Evolutionary conservation across 2,888 invertebrate genomes (phyloP).

Genomic region (Melangyna quadrimaculata): DNA sequence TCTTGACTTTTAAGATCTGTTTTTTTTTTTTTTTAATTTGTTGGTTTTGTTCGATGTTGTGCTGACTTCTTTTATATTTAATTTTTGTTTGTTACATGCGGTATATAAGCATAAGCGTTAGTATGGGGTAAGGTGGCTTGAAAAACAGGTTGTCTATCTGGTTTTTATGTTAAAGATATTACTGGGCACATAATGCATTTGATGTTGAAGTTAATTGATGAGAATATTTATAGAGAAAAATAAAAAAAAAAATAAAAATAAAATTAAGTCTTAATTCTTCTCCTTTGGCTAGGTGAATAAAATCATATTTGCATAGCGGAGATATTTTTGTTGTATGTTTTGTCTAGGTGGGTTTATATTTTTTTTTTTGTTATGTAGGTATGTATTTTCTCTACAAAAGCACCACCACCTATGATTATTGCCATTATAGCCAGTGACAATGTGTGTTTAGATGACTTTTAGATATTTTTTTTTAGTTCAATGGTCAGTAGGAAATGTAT

Average conservation of each 20-base stretch:
- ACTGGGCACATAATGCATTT: slow-evolving; percentile 25
- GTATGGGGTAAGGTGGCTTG: slow-evolving; percentile 1
- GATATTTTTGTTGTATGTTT: background rate
- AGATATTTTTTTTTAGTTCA: slow-evolving; percentile 1
- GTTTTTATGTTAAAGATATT: slow-evolving; percentile 28
- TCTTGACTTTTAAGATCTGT: slow-evolving; percentile 47
- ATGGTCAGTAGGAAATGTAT: background rate
- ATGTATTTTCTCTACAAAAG: too few species aligned
- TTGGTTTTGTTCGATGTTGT: background rate
- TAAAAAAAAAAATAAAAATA: background rate
- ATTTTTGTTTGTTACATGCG: background rate
- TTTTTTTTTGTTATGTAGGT: too few species aligned
- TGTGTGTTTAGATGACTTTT: background rate
- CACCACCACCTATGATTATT: background rate
- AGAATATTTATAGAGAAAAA: slow-evolving; percentile 6
- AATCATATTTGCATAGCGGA: background rate
- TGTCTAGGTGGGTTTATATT: background rate
- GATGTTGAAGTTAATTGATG: slow-evolving; percentile 52
- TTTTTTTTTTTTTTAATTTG: slow-evolving; percentile 15
- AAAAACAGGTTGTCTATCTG: slow-evolving; percentile 28
- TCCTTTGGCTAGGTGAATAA: background rate
- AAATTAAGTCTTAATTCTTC: slow-evolving; percentile 1
- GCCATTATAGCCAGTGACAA: background rate
- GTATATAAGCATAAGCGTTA: slow-evolving; percentile 11
- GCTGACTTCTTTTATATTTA: slow-evolving; percentile 8